Base-by-base conservation (phyloP, 2,113 vertebrate species). In the Progne subis region DNA sequence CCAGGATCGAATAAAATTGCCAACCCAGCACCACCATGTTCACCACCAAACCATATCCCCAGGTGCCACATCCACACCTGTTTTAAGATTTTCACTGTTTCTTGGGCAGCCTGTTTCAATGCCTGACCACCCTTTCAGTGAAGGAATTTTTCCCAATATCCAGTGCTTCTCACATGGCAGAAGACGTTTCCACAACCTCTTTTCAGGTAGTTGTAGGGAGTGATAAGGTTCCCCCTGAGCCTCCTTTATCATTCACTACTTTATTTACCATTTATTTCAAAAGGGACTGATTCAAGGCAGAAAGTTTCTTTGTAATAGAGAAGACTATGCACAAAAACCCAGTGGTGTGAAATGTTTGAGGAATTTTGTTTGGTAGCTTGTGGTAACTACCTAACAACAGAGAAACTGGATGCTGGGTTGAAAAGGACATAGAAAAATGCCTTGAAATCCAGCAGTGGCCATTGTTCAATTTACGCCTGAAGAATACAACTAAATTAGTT, bases 251-350 rank as follows among this genome's bases (percentile, higher is more conserved):
- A 28, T 60, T 25, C 29, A 41, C 67, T 49, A 20, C 19, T 29
- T 85, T 85, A 46, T 75, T 65, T 57, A 31, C 19, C 1, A 1
- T 31, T 59, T 0, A 4, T 47, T 80, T 83, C 28, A 37, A 43
- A 16, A 29, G 17, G 28, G 34, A 25, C 19, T 43, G 20, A 31
- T 43, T 53, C 6, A 59, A 77, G 37, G 37, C 12, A 47, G 3
- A 49, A 44, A 34, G 15, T 28, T 14, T 32, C 12, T 47, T 32
- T 12, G 1, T 37, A 47, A 24, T 24, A 47, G 21, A 39, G 5
- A n/a, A 39, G 17, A 29, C 32, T 9, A 0, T 50, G 20, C 7
- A 31, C 14, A 18, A 37, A 67, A 18, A 14, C 9, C 9, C 0
- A 0, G 4, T 49, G 20, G 11, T 41, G 24, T 49, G 24, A 72